Percentiles rank a stretch among this genome's conserved stretches.
Conservation (phyloP, 2,113 vertebrate species). For the Crotalus tigris region DNA sequence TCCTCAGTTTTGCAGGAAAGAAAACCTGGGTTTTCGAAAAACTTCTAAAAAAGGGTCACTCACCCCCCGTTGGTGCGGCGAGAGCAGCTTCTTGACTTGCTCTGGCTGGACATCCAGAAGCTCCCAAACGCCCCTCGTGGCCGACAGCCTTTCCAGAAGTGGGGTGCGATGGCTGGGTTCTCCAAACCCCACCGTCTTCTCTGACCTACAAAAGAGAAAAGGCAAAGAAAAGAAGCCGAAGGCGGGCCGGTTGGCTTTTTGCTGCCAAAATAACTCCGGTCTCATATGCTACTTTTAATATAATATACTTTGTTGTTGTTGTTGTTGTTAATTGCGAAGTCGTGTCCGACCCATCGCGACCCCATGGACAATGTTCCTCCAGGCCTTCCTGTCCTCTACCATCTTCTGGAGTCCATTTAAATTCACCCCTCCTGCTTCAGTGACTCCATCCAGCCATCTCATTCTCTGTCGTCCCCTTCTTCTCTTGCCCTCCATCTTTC, state of each 20-base stretch:
- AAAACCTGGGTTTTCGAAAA: too few species aligned
- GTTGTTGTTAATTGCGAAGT: too few species aligned
- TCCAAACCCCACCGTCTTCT: neutral
- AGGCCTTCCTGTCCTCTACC: too few species aligned
- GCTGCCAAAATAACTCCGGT: neutral
- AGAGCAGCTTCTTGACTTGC: conserved; percentile 66
- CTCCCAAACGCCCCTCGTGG: conserved; percentile 74
- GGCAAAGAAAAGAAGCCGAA: neutral
- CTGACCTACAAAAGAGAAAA: neutral
- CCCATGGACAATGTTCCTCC: too few species aligned
- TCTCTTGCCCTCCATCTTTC: too few species aligned
- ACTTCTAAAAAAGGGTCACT: conserved; percentile 20
- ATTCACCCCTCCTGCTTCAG: too few species aligned
- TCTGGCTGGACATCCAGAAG: conserved; percentile 59
- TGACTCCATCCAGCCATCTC: too few species aligned
- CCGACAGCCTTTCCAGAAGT: conserved; percentile 68
- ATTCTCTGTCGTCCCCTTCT: too few species aligned
- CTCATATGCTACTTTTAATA: neutral
- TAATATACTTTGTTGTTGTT: too few species aligned
- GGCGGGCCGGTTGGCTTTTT: neutral
- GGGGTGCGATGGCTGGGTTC: conserved; percentile 12
- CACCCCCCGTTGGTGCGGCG: conserved; percentile 75
- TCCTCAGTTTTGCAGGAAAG: neutral
- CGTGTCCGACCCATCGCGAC: too few species aligned
- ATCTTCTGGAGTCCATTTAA: too few species aligned